These are phyloP conservation scores for Eristalis tenax DNA, from an alignment of 2,888 invertebrate genomes.

Conservation along the genomic window DNA sequence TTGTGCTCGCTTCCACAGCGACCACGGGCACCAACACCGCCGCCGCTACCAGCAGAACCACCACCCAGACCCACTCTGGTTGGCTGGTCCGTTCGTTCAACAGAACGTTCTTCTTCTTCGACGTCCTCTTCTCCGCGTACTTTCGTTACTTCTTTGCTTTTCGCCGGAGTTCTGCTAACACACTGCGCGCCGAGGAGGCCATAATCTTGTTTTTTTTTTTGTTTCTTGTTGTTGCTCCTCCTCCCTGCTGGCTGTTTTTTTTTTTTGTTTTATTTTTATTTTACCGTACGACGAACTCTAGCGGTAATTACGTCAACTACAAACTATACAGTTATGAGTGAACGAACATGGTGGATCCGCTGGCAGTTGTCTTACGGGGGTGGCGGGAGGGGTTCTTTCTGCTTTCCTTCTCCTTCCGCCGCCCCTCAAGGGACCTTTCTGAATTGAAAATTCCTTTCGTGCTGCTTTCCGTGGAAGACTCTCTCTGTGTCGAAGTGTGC, in stretches of 20 bases:
- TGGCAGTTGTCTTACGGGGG: neutral
- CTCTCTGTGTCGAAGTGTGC: neutral
- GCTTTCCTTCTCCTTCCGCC: constrained; percentile 10
- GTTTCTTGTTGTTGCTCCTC: neutral
- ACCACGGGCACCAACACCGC: constrained; percentile 3
- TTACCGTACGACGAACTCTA: constrained; percentile 81
- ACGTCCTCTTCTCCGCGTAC: constrained; percentile 31
- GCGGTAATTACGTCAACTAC: constrained; percentile 82
- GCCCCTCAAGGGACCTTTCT: constrained; percentile 32
- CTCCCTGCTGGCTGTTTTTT: constrained; percentile 58
- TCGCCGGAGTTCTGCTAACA: constrained; percentile 4
- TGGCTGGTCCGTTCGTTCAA: neutral
- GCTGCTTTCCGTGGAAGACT: constrained; percentile 39
- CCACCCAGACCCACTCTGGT: neutral
- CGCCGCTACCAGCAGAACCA: constrained; percentile 10
- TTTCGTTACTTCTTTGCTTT: constrained; percentile 50
- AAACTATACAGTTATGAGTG: constrained; percentile 81
- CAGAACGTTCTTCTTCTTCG: constrained; percentile 44
- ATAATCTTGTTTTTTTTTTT: constrained; percentile 23
- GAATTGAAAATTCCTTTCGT: constrained; percentile 65
- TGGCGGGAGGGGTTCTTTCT: neutral
- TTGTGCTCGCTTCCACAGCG: constrained; percentile 53
- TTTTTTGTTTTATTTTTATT: constrained; percentile 75
- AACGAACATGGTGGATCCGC: constrained; percentile 35
- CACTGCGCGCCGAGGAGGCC: constrained; percentile 31